Conservation (phyloP, 2,113 vertebrate species). For the Jaculus jaculus region DNA sequence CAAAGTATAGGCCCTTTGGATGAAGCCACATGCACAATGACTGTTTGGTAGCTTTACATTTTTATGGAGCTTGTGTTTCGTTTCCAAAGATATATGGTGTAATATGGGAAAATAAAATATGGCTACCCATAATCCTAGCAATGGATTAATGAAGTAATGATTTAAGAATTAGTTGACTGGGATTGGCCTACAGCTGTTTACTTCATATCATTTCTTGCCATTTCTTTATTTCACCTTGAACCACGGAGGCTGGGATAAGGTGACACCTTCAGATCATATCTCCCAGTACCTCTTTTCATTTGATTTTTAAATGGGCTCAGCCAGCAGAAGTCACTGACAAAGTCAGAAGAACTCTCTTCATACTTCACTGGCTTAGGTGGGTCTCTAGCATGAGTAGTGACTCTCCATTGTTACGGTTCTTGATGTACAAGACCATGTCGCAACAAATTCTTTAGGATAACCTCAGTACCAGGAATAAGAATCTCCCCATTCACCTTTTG, state of each 20-base stretch:
- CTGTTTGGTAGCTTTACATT: background rate
- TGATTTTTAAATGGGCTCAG: background rate
- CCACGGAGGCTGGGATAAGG: background rate
- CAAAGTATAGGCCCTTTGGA: background rate
- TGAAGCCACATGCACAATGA: background rate
- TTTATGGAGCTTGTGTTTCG: no score
- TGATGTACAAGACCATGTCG: background rate
- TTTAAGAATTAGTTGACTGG: fast-evolving
- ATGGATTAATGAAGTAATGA: no score
- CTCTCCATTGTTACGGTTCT: background rate
- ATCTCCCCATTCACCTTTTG: background rate
- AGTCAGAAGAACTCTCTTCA: background rate
- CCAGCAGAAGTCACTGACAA: background rate
- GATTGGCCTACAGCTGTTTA: background rate
- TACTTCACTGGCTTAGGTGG: background rate
- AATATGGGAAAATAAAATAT: background rate
- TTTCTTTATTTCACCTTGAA: background rate
- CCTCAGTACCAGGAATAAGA: background rate
- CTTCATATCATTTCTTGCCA: background rate
- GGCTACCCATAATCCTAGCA: background rate
- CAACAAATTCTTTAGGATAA: background rate
- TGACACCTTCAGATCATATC: background rate
- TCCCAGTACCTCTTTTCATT: background rate
- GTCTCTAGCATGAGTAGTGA: background rate
- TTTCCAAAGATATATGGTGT: background rate